Base-by-base conservation (phyloP, 1,140 invertebrate genomes). In the Brachystomella parvula region DNA sequence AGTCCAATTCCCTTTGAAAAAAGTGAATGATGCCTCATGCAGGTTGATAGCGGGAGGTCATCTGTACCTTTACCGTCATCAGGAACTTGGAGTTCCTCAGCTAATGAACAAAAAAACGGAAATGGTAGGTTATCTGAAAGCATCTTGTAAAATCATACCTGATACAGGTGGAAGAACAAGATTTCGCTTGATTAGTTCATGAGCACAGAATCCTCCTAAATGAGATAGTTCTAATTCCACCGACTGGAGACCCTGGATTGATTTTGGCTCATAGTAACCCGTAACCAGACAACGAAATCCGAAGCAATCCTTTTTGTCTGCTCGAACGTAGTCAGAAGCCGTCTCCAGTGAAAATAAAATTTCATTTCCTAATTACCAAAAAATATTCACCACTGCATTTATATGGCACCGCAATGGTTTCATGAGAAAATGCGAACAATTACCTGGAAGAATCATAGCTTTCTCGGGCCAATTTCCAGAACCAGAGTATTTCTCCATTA, bases 271-370 rank as follows among this genome's bases (percentile, higher is more conserved):
- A 75, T 96, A 92, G 78, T 95, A 96, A 29, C 94, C 94, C 59
- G 94, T 85, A 39, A 95, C 87, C 21, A 94, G 80, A 78, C 93
- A 96, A 69, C 91, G 90, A 80, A 95, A 98, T 2, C 94, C 94
- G 80, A 86, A 97, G 49, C 87, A 87, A 72, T 81, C 81, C 2
- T 86, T 84, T 74, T 88, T 87, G 60, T 95, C 94, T 80, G 95
- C 92, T 76, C 92, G 92, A 66, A 95, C 85, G 79, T 97, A 97
- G 79, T 96, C 89, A 0, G 94, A 92, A 0, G 94, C 92, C 1
- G 94, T 96, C 80, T 97, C 94, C 75, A 98, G 75, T 0, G 92
- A 95, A 77, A 98, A 96, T 71, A 95, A 84, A 0, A 96, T 87
- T 80, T 96, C 91, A 78, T 96, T 93, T 26, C 94, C 94, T 84